Evolutionary conservation across 2,888 invertebrate genomes (phyloP).

Genomic region (Cantharis lateralis): DNA sequence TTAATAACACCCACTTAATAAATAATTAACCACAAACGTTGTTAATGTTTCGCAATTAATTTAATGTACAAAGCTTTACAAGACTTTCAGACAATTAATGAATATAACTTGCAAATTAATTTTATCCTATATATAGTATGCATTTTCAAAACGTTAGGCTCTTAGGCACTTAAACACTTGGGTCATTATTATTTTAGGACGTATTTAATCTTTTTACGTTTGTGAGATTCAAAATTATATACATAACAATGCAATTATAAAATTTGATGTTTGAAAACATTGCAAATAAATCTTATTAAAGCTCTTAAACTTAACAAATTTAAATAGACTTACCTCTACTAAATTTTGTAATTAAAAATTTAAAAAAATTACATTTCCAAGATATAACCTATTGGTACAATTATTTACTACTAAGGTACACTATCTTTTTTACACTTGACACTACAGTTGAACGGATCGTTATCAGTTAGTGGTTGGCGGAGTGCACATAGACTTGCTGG

Average conservation of each 20-base stretch:
- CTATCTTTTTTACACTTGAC: slow-evolving; percentile 6
- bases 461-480: slow-evolving; percentile 26
- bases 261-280: background rate
- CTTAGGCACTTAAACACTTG: background rate
- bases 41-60: background rate
- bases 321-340: background rate
- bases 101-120: background rate
- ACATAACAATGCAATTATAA: background rate
- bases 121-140: background rate
- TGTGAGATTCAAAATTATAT: background rate
- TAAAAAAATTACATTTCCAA: background rate
- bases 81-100: background rate
- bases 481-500: slow-evolving; percentile 25
- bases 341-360: background rate
- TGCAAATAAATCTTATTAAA: background rate
- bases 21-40: background rate
- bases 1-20: background rate
- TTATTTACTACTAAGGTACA: background rate
- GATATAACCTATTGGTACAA: background rate
- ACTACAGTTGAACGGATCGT: slow-evolving; percentile 24
- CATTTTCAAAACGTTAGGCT: background rate
- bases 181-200: background rate
- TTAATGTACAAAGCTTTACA: background rate
- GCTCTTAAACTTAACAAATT: background rate
- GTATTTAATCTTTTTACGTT: background rate